phyloP scores from a whole-genome alignment of 1,140 invertebrate genomes.

The Olivierus martensii region DNA sequence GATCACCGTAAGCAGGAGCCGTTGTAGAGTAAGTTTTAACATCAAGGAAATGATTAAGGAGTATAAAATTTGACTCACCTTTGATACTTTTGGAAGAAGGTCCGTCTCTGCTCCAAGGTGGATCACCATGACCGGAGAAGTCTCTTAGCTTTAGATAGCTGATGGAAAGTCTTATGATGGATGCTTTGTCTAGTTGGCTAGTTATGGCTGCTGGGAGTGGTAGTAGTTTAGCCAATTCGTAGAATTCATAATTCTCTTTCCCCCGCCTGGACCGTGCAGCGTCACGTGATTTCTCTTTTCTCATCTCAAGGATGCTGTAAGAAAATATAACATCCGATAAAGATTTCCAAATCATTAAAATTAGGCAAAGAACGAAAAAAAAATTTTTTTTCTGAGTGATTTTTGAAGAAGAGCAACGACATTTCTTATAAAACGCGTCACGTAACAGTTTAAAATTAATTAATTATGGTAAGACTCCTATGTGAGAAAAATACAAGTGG shows the following conservation, averaged over 20 bases:
- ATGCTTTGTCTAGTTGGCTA: conserved; percentile 94
- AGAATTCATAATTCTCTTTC: conserved; percentile 98
- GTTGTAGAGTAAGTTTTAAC: too few relatives aligned
- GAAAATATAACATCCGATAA: background rate
- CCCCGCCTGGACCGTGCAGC: conserved; percentile 84
- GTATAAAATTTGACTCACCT: too few relatives aligned
- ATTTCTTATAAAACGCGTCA: too few relatives aligned
- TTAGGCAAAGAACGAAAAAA: too few relatives aligned
- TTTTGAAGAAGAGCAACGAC: too few relatives aligned
- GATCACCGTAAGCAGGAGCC: too few relatives aligned
- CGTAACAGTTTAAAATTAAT: too few relatives aligned
- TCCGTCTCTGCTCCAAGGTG: conserved; percentile 69
- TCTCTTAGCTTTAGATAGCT: conserved; percentile 91
- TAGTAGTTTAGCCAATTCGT: conserved; percentile 94
- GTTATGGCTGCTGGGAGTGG: conserved; percentile 92
- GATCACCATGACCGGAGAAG: conserved; percentile 88
- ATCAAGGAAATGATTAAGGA: too few relatives aligned
- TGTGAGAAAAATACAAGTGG: too few relatives aligned
- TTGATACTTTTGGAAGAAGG: background rate
- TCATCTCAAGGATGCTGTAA: conserved; percentile 63
- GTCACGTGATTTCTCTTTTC: conserved; percentile 94
- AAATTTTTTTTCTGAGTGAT: too few relatives aligned
- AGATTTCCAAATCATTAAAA: too few relatives aligned
- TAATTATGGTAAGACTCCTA: too few relatives aligned
- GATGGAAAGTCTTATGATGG: conserved; percentile 94